These are phyloP conservation scores for Proterorhinus semilunaris DNA, from an alignment of 2,113 vertebrate genomes.

Conservation along the genomic window DNA sequence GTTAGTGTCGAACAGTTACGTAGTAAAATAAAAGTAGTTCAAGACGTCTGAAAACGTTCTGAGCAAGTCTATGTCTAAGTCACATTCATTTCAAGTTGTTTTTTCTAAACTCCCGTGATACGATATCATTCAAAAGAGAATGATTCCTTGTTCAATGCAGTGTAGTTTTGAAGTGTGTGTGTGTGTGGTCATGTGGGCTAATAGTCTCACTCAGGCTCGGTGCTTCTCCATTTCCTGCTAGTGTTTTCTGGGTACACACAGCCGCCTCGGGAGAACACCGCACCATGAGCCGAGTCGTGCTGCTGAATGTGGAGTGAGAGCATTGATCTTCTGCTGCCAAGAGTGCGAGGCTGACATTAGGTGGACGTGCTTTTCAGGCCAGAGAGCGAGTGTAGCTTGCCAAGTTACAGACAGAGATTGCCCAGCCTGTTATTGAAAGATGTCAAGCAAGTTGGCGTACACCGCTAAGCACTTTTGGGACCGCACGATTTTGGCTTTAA, in stretches of 20 bases:
- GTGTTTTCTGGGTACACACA: slow-evolving; percentile 26
- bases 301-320: slow-evolving; percentile 46
- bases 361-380: slow-evolving; percentile 29
- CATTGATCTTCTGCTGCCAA: slow-evolving; percentile 50
- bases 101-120: slow-evolving; percentile 33
- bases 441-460: slow-evolving; percentile 9
- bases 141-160: neutral
- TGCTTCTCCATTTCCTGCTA: slow-evolving; percentile 26
- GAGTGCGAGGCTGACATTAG: slow-evolving; percentile 42
- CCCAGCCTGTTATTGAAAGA: slow-evolving; percentile 9
- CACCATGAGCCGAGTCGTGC: slow-evolving; percentile 23
- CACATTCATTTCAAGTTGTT: neutral
- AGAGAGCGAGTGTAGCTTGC: slow-evolving; percentile 20
- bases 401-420: slow-evolving; percentile 7
- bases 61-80: no score
- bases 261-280: slow-evolving; percentile 6
- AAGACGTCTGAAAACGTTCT: no score
- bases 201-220: slow-evolving; percentile 10
- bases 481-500: neutral
- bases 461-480: neutral
- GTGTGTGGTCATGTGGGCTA: slow-evolving; percentile 8
- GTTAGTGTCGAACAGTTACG: no score
- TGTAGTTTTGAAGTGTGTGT: slow-evolving; percentile 6
- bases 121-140: neutral
- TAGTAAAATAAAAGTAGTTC: no score